Base-by-base conservation (phyloP, 2,113 vertebrate genomes). In the Piaya cayana region DNA sequence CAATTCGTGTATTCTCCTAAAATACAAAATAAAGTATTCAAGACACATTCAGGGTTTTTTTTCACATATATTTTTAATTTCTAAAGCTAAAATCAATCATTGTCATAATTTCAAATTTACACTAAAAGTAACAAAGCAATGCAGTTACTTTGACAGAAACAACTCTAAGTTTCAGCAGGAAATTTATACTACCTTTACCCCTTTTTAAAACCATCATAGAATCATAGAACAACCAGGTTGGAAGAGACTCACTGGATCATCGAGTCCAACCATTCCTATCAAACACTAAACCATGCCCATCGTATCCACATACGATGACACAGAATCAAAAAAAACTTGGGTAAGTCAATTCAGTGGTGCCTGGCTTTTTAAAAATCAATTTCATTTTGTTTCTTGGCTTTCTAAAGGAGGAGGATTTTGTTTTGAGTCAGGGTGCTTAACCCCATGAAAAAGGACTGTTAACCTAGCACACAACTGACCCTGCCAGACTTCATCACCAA, bases 1-100 rank as follows among this genome's bases (percentile, higher is more conserved):
- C 98, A 88, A 99, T 97, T 91, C 98, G 98, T 0, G 98, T 96
- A 53, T 98, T 98, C 71, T 98, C 98, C 99, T 99, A 96, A 91
- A 98, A 98, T 12, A 86, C 1, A 96, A 92, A 92, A 59, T 7
- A 53, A 71, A 3, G 87, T 13, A 71, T n/a, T 86, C 27, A 88
- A 49, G 37, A 84, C 8, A 19, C 26, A 75, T 70, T 91, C 34
- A 45, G 39, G 39, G 47, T 47, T 29, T 29, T 49, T 86, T 80
- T 81, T 84, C 42, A 56, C 39, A 27, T 47, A 18, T n/a, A 39
- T n/a, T 79, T 90, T 50, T 65, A 58, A 82, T 63, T 53, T 58
- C 53, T 37, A 93, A 82, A 72, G 18, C 45, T 65, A 58, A 45
- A 89, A 91, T 12, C 23, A 91, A 75, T 25, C 49, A 59, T 2